Evolutionary conservation across 2,113 vertebrate genomes (phyloP).

Genomic region (Corythoichthys intestinalis): DNA sequence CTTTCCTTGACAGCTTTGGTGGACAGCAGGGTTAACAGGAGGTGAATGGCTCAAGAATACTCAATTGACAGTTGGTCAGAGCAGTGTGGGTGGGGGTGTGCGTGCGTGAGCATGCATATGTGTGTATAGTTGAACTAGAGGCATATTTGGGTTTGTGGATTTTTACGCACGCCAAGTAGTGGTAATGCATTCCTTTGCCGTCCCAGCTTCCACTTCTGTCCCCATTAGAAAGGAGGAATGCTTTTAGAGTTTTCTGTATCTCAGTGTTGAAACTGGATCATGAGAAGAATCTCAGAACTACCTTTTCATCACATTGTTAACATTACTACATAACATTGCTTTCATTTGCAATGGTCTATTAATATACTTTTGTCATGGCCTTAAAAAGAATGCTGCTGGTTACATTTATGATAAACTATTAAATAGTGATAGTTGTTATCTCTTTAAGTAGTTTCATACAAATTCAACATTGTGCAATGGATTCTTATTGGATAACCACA

Average conservation of each 20-base stretch:
- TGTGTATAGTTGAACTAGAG: neutral
- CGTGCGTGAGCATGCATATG: conserved; percentile 2
- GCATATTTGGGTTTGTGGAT: conserved; percentile 53
- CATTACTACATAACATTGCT: conserved; percentile 3
- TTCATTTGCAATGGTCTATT: neutral
- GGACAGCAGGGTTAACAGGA: conserved; percentile 21
- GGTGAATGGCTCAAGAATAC: conserved; percentile 16
- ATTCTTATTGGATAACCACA: neutral
- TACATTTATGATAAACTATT: neutral
- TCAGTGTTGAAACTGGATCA: conserved; percentile 26
- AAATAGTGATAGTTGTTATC: neutral
- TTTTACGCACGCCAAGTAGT: conserved; percentile 58
- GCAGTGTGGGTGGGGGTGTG: conserved; percentile 33
- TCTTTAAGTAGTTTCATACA: neutral
- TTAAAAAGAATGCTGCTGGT: neutral
- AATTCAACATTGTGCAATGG: neutral
- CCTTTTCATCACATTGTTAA: conserved; percentile 8
- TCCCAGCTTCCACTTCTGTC: conserved; percentile 40
- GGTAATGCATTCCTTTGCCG: conserved; percentile 56
- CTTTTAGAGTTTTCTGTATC: conserved; percentile 23
- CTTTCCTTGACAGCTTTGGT: conserved; percentile 12
- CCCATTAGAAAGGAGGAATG: conserved; percentile 38
- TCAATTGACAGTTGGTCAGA: conserved; percentile 41
- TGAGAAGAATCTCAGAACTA: neutral
- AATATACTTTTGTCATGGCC: neutral